These are phyloP conservation scores for Phania funesta DNA, from an alignment of 2,888 invertebrate species.

Conservation along the genomic window DNA sequence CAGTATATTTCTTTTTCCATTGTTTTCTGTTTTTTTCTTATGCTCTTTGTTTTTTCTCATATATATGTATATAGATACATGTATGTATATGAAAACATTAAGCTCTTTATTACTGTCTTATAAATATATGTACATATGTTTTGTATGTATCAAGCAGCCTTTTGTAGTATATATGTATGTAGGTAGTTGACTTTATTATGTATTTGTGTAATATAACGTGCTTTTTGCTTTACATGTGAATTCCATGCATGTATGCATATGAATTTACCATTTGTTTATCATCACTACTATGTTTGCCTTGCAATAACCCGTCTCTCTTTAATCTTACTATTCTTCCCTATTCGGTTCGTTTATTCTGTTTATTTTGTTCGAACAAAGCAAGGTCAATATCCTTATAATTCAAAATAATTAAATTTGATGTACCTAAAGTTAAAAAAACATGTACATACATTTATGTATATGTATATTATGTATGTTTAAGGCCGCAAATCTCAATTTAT, in stretches of 20 bases:
- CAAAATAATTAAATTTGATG: neutral
- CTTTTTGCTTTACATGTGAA: neutral
- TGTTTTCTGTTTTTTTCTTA: neutral
- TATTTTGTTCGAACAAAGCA: conserved; percentile 41
- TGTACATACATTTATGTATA: no score
- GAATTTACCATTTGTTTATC: conserved; percentile 4
- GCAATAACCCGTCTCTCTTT: neutral
- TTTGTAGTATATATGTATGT: neutral
- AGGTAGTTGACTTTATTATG: neutral
- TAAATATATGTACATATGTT: neutral
- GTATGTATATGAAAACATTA: neutral
- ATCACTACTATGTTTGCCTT: conserved; percentile 33
- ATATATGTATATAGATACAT: neutral
- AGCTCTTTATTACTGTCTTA: neutral
- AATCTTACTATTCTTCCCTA: neutral
- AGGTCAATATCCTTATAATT: conserved; percentile 63
- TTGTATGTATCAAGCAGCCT: neutral
- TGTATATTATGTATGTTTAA: no score
- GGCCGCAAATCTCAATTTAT: no score
- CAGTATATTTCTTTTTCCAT: neutral
- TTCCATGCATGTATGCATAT: neutral
- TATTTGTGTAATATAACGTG: neutral
- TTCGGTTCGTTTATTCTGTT: conserved; percentile 14
- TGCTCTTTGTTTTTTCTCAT: conserved; percentile 2
- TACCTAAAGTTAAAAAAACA: neutral